Evolutionary conservation across 1,140 invertebrate species (phyloP).

Genomic region (Drosophila rufa): DNA sequence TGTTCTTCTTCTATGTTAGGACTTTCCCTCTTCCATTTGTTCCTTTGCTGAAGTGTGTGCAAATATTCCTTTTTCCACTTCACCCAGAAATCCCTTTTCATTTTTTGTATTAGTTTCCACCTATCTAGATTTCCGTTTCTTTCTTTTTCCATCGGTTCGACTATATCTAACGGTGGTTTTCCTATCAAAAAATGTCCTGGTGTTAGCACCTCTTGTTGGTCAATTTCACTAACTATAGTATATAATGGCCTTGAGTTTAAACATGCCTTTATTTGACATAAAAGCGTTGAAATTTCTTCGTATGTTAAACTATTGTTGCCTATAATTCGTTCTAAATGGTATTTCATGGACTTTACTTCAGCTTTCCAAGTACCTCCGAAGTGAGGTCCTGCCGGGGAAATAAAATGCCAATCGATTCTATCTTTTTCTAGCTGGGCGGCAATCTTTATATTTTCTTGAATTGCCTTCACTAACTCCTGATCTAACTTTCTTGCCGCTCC

Average conservation of each 20-base stretch:
- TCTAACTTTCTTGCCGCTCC: not conserved
- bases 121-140: too few species aligned
- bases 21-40: not conserved
- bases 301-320: too few species aligned
- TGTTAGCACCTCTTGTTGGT: not conserved
- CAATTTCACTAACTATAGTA: not conserved
- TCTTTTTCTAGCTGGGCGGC: not conserved
- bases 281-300: not conserved
- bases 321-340: not conserved
- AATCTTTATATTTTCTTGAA: not conserved
- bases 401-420: not conserved
- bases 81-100: too few species aligned
- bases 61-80: not conserved
- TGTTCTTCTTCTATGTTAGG: not conserved
- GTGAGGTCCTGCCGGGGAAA: conserved; percentile 3
- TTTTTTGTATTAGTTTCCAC: too few species aligned
- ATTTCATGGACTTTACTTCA: not conserved
- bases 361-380: conserved; percentile 12
- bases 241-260: not conserved
- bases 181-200: too few species aligned
- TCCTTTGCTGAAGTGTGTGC: not conserved
- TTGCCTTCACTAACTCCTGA: not conserved
- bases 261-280: not conserved
- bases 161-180: too few species aligned
- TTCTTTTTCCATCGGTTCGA: too few species aligned